Base-by-base conservation (phyloP, 2,797 vertebrate genomes). In the Etheostoma perlongum region DNA sequence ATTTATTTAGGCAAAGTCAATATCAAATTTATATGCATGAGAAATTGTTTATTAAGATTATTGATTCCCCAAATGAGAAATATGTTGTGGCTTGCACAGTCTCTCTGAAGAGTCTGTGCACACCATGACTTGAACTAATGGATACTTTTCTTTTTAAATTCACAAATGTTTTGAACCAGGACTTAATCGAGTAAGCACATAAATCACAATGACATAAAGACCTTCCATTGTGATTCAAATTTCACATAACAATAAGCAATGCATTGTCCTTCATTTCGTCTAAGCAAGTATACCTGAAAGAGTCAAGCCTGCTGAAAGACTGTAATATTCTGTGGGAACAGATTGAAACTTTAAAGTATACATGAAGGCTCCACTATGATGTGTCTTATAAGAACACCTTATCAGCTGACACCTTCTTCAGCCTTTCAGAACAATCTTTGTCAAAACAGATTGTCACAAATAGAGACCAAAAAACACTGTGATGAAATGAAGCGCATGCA, bases 241-340 rank as follows among this genome's bases (percentile, higher is more conserved):
- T 57, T 57, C 30, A 61, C 14, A 10, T 19, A 52, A 18, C 49
- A 14, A 27, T 27, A 27, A 27, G 27, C 27, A 27, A 1, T 27
- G 42, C 16, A 16, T 9, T 60, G 0, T 54, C 66, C 51, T 64
- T 82, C 27, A 70, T 67, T 72, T 67, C 23, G 25, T 8, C 10
- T 46, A n/a, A 8, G 53, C 42, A 66, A 58, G 46, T 27, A 27
- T 5, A 77, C 65, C 47, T 73, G 64, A 42, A 58, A 25, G 10
- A 23, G 25, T 14, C 8, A 69, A 54, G 33, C 57, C 4, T 44
- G 42, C 61, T 62, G 25, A 18, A 47, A 44, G 10, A 4, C 3
- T 54, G 33, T 15, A 2, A 42, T 7, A 5, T 42, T 30, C 30
- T 30, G 27, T 27, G 27, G 27, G 5, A 59, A 21, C 25, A 76